Conservation (phyloP, 2,113 vertebrate species). For the Eira barbara region DNA sequence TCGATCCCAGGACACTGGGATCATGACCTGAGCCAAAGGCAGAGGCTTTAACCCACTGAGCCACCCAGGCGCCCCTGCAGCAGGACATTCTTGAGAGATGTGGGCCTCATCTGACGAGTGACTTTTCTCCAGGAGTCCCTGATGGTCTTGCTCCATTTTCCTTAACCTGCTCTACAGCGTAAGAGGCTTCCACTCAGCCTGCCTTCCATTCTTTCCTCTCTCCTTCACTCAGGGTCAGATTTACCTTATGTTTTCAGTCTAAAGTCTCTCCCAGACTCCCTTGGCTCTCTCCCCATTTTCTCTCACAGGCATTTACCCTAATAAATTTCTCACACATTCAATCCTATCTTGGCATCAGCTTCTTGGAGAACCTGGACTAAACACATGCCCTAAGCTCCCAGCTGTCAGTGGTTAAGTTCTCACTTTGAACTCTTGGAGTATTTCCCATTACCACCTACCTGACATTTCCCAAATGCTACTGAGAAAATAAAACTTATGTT, state of each 20-base stretch:
- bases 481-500: background rate
- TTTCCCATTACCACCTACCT: background rate
- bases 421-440: background rate
- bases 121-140: background rate
- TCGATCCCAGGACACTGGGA: too few species aligned
- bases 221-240: background rate
- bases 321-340: background rate
- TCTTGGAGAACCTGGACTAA: background rate
- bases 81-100: background rate
- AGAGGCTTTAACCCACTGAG: too few species aligned
- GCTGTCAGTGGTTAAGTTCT: background rate
- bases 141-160: background rate
- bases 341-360: background rate
- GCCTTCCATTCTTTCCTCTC: background rate
- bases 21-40: too few species aligned
- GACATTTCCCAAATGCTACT: background rate
- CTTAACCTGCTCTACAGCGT: background rate
- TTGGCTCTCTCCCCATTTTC: background rate
- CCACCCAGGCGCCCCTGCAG: too few species aligned
- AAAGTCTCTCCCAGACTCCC: background rate
- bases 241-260: background rate
- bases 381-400: background rate
- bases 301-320: background rate
- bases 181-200: background rate
- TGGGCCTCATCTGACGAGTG: background rate